A percentile compares a stretch with the other conserved stretches of the same genome.
phyloP scores from a whole-genome alignment of 2,113 vertebrate species.

The Amblyornis subalaris region DNA sequence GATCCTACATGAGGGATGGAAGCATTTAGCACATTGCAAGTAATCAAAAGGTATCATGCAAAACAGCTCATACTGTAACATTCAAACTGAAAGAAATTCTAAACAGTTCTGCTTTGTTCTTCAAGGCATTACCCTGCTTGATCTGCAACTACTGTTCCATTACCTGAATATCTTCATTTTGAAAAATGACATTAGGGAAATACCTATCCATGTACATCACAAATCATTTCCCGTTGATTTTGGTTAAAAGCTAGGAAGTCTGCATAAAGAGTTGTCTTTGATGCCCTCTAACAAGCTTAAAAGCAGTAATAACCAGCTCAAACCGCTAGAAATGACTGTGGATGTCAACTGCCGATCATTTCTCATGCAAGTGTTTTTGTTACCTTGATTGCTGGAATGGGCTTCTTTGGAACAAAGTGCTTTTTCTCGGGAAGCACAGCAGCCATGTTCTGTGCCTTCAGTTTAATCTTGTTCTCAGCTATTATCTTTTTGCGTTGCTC shows the following conservation, averaged over 20 bases:
- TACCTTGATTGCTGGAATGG: conserved; percentile 86
- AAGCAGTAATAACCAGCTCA: conserved; percentile 46
- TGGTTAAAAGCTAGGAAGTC: conserved; percentile 27
- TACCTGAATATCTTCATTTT: not conserved
- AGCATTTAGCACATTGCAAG: not conserved
- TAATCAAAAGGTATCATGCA: not conserved
- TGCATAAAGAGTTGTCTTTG: conserved; percentile 34
- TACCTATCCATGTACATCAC: not conserved
- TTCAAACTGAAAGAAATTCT: not conserved
- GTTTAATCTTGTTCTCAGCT: conserved; percentile 76
- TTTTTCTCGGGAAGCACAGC: conserved; percentile 1
- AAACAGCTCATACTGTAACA: not conserved
- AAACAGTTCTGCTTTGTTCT: not conserved
- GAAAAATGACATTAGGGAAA: conserved; percentile 13
- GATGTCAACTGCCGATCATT: conserved; percentile 15
- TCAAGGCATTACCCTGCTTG: not conserved
- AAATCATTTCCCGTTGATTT: not conserved
- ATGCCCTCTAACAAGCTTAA: conserved; percentile 41
- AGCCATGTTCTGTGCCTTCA: conserved; percentile 25
- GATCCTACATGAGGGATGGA: not conserved
- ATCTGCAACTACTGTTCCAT: not conserved
- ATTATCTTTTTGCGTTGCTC: conserved; percentile 78
- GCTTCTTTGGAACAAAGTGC: conserved; percentile 67
- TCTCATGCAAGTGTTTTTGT: conserved; percentile 1
- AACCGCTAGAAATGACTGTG: conserved; percentile 28